Evolutionary conservation across 1,140 invertebrate genomes (phyloP).

Genomic region (Drosophila cardini): DNA sequence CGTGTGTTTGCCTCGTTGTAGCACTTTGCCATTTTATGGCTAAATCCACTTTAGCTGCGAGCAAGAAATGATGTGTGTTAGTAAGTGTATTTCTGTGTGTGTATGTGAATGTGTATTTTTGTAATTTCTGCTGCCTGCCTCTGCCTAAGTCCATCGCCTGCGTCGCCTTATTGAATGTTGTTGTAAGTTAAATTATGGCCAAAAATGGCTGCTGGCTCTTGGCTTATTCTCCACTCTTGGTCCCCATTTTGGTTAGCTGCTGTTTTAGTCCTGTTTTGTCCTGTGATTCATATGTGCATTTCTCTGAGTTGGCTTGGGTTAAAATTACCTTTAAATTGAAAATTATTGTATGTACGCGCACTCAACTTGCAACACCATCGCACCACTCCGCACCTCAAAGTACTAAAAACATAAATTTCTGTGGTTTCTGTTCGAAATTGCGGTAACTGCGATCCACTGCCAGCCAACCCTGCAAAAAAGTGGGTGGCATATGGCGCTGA

Average conservation of each 20-base stretch:
- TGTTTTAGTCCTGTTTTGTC: constrained; percentile 39
- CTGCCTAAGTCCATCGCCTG: constrained; percentile 42
- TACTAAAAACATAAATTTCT: constrained; percentile 77
- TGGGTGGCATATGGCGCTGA: constrained; percentile 29
- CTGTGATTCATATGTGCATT: constrained; percentile 26
- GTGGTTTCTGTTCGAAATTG: constrained; percentile 74
- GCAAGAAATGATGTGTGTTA: constrained; percentile 51
- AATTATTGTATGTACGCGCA: constrained; percentile 82
- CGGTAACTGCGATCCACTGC: constrained; percentile 35
- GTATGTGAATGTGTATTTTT: constrained; percentile 10
- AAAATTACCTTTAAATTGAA: constrained; percentile 83
- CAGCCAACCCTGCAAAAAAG: neutral
- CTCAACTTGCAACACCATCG: constrained; percentile 62
- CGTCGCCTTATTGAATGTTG: constrained; percentile 77
- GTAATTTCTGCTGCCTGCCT: constrained; percentile 39
- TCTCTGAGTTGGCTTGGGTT: constrained; percentile 37
- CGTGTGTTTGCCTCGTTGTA: constrained; percentile 52
- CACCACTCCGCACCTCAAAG: constrained; percentile 17
- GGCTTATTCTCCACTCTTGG: neutral
- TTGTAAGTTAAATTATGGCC: constrained; percentile 82
- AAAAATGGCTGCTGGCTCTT: constrained; percentile 58
- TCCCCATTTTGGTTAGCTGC: constrained; percentile 19
- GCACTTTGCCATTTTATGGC: constrained; percentile 80
- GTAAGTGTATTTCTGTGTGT: constrained; percentile 3
- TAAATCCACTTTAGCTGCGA: constrained; percentile 75